Conservation (phyloP, 2,888 invertebrate species). For the Apodemia mormo region DNA sequence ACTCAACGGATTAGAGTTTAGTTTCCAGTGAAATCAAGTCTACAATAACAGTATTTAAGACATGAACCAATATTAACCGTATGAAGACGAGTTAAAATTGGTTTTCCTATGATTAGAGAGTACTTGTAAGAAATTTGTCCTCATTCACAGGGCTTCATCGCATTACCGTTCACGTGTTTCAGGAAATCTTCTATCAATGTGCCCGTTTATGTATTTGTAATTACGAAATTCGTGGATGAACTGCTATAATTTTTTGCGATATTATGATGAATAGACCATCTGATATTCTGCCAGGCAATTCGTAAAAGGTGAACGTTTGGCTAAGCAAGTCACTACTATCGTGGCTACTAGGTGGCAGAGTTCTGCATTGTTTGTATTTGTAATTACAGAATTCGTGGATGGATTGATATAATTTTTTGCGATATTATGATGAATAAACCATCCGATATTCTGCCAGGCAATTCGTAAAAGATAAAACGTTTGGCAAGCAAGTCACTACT, state of each 20-base stretch:
- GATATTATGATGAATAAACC: no score
- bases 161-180: conserved; percentile 55
- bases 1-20: background rate
- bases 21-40: background rate
- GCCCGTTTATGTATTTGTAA: conserved; percentile 20
- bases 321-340: no score
- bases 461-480: no score
- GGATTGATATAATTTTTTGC: no score
- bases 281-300: no score
- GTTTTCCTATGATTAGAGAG: background rate
- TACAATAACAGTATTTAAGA: background rate
- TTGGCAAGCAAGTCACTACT: no score
- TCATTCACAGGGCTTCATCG: conserved; percentile 60
- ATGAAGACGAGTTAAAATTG: background rate
- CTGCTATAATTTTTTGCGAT: no score
- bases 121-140: conserved; percentile 43
- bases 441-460: no score
- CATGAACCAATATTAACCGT: background rate
- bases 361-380: background rate
- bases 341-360: no score
- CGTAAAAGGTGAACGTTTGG: no score
- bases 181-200: conserved; percentile 49
- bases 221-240: background rate
- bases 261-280: no score
- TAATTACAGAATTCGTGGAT: background rate